Evolutionary conservation across 2,113 vertebrate species (phyloP).

Genomic region (Deroptyus accipitrinus): DNA sequence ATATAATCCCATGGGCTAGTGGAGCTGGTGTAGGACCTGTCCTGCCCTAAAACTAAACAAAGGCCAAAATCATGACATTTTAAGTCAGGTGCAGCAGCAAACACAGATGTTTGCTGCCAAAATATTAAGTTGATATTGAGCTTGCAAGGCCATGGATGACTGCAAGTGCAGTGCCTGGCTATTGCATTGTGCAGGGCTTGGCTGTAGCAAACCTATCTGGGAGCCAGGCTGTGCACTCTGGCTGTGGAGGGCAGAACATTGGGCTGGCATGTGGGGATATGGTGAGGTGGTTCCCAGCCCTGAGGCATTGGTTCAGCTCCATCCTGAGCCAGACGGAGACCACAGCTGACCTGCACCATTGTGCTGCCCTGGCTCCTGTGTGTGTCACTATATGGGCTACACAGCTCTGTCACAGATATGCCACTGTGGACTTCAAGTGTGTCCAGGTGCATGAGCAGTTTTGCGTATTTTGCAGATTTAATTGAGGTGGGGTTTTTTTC

Average conservation of each 20-base stretch:
- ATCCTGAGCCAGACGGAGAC: fast-evolving
- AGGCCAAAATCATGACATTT: too few relatives aligned
- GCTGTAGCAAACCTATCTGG: background rate
- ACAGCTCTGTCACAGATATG: background rate
- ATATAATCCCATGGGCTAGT: fast-evolving
- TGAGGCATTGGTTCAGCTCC: background rate
- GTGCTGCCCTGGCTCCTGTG: fast-evolving
- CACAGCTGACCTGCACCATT: too few relatives aligned
- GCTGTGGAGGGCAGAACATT: too few relatives aligned
- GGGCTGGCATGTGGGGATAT: background rate
- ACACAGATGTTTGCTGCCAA: background rate
- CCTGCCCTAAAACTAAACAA: background rate
- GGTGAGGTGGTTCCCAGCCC: too few relatives aligned
- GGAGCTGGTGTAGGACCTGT: background rate
- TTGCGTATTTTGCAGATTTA: fast-evolving
- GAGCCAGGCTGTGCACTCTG: background rate
- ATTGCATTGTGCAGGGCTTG: background rate
- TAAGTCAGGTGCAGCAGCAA: background rate
- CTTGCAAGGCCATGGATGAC: too few relatives aligned
- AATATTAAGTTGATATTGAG: too few relatives aligned
- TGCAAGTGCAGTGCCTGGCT: background rate
- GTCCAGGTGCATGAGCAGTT: fast-evolving
- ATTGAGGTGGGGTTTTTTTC: background rate
- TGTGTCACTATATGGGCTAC: fast-evolving
- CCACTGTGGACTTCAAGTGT: background rate